Conservation (phyloP, 2,888 invertebrate species). For the Gymnosoma rotundatum region DNA sequence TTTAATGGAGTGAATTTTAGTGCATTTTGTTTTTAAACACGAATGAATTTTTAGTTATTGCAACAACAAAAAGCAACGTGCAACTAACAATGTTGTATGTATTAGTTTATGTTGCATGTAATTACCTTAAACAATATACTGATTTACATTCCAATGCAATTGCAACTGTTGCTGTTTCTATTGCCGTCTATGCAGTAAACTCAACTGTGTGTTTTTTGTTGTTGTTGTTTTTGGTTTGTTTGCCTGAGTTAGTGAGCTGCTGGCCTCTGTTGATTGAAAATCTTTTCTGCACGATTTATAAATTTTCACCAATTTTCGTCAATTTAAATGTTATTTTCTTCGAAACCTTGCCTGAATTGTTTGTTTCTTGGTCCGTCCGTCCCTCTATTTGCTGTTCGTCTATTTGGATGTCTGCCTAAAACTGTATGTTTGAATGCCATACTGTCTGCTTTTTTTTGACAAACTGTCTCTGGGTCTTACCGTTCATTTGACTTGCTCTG, state of each 20-base stretch:
- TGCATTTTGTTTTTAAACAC: background rate
- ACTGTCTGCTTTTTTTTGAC: slow-evolving; percentile 54
- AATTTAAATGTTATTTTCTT: slow-evolving; percentile 70
- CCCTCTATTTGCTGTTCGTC: background rate
- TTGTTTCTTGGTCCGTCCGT: slow-evolving; percentile 29
- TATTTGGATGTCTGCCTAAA: slow-evolving; percentile 19
- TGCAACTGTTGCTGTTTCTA: slow-evolving; percentile 77
- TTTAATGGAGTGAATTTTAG: slow-evolving; percentile 17
- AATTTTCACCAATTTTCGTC: slow-evolving; percentile 71
- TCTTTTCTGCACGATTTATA: slow-evolving; percentile 75
- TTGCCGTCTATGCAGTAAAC: background rate
- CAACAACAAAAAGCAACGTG: slow-evolving; percentile 27
- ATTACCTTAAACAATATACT: slow-evolving; percentile 75
- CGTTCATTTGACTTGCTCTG: slow-evolving; percentile 36
- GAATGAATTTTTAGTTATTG: slow-evolving; percentile 18
- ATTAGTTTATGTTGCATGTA: slow-evolving; percentile 73
- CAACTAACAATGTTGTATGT: slow-evolving; percentile 58
- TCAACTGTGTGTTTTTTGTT: background rate
- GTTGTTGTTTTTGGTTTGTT: slow-evolving; percentile 21
- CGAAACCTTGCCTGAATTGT: slow-evolving; percentile 69
- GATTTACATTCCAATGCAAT: slow-evolving; percentile 80
- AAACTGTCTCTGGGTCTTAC: slow-evolving; percentile 53
- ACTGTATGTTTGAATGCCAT: slow-evolving; percentile 45
- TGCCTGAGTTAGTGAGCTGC: slow-evolving; percentile 7
- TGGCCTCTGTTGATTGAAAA: slow-evolving; percentile 66